Percentiles rank a stretch among this genome's conserved stretches.
These are phyloP conservation scores for Disparrhopalites patrizii DNA, from an alignment of 2,888 invertebrate genomes.

Conservation along the genomic window DNA sequence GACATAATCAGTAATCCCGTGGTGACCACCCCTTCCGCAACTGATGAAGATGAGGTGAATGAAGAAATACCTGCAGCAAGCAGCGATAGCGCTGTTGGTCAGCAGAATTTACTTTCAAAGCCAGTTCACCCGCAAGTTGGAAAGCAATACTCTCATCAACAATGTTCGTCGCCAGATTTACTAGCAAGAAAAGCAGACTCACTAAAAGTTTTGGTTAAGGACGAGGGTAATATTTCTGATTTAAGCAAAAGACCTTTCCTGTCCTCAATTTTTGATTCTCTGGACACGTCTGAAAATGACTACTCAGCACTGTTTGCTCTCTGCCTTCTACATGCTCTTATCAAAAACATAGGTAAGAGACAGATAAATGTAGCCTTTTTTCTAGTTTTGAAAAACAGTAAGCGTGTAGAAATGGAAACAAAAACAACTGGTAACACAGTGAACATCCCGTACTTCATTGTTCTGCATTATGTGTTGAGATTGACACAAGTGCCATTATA, in stretches of 20 bases:
- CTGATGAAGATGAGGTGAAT: neutral
- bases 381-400: neutral
- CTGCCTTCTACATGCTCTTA: conserved; percentile 87
- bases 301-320: conserved; percentile 87
- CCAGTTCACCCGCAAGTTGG: neutral
- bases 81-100: neutral
- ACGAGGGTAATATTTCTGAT: conserved; percentile 14
- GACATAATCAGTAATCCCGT: conserved; percentile 21
- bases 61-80: conserved; percentile 2
- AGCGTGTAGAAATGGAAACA: no score
- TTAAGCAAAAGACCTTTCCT: conserved; percentile 66
- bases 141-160: neutral
- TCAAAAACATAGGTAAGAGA: conserved; percentile 86
- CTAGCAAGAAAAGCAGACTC: conserved; percentile 19
- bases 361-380: no score
- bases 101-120: neutral
- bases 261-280: conserved; percentile 78
- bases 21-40: conserved; percentile 4
- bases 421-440: no score
- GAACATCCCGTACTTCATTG: no score
- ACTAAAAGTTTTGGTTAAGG: conserved; percentile 2
- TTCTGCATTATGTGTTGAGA: no score
- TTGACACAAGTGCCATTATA: no score
- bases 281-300: conserved; percentile 89
- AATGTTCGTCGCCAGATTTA: conserved; percentile 18